A percentile compares a stretch with the other conserved stretches of the same genome.
phyloP scores from a whole-genome alignment of 2,797 vertebrate genomes.

The Alectoris magna region DNA sequence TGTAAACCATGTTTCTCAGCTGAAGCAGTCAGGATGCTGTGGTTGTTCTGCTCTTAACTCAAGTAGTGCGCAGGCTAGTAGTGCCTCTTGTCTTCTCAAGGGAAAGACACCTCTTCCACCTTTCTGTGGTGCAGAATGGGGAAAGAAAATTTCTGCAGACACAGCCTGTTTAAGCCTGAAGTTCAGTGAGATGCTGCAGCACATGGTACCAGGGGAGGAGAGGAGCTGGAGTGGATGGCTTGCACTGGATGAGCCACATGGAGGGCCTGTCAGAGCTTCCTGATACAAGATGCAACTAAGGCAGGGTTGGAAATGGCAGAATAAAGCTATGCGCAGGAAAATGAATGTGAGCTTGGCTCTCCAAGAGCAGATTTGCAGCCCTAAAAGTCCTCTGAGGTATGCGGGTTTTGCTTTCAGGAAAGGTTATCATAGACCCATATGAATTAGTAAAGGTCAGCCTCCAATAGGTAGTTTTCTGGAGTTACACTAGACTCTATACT shows the following conservation, averaged over 20 bases:
- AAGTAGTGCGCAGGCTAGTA: too few relatives aligned
- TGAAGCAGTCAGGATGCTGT: not conserved
- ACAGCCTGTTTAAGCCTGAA: not conserved
- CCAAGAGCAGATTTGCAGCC: not conserved
- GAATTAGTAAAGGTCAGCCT: constrained; percentile 1
- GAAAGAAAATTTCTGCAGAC: not conserved
- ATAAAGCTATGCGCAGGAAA: not conserved
- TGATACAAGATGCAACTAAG: not conserved
- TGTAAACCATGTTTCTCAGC: not conserved
- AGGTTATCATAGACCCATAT: fast-evolving
- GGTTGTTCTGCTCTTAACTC: not conserved
- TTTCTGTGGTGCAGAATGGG: not conserved
- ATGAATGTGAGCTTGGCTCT: not conserved
- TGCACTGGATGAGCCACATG: not conserved
- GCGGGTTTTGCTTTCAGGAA: not conserved
- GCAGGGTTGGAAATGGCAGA: not conserved
- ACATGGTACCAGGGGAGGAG: not conserved
- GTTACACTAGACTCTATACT: not conserved
- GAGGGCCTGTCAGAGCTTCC: not conserved
- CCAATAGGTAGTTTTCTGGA: not conserved
- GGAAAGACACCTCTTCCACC: not conserved
- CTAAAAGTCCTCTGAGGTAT: not conserved
- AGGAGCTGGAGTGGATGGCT: not conserved
- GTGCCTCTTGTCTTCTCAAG: not conserved
- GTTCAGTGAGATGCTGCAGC: fast-evolving